Evolutionary conservation across 2,797 vertebrate genomes (phyloP).

Genomic region (Lacerta bilineata): DNA sequence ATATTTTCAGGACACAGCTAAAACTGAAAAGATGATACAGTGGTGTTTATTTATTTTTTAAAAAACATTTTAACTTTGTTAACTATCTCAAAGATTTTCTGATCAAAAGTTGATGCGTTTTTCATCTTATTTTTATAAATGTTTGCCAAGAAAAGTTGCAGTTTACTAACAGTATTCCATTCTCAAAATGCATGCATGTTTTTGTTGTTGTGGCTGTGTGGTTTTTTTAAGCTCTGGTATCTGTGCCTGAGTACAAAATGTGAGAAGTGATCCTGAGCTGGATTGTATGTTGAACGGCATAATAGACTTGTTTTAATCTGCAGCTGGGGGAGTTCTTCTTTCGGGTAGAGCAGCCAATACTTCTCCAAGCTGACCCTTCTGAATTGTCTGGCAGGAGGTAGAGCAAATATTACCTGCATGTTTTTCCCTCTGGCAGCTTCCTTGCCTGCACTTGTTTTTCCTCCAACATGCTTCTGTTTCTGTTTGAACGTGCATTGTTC

Average conservation of each 20-base stretch:
- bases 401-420: constrained; percentile 2
- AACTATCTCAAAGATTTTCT: background rate
- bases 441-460: constrained; percentile 20
- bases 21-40: background rate
- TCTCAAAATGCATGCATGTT: background rate
- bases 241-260: background rate
- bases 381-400: accelerated
- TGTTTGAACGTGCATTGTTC: background rate
- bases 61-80: background rate
- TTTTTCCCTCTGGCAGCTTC: constrained; percentile 41
- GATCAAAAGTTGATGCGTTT: background rate
- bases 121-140: background rate
- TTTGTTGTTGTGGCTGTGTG: background rate
- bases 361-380: background rate
- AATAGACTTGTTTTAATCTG: constrained; percentile 24
- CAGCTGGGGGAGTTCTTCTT: constrained; percentile 16
- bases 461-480: constrained; percentile 27
- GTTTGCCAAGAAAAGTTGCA: background rate
- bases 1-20: background rate
- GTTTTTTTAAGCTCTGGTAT: background rate
- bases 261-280: constrained; percentile 5
- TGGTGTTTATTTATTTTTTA: background rate
- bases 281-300: constrained; percentile 17
- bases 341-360: constrained; percentile 3
- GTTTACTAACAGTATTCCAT: background rate